Percentiles rank a stretch among this genome's conserved stretches.
phyloP scores from a whole-genome alignment of 2,113 vertebrate genomes.

The Budorcas taxicolor region DNA sequence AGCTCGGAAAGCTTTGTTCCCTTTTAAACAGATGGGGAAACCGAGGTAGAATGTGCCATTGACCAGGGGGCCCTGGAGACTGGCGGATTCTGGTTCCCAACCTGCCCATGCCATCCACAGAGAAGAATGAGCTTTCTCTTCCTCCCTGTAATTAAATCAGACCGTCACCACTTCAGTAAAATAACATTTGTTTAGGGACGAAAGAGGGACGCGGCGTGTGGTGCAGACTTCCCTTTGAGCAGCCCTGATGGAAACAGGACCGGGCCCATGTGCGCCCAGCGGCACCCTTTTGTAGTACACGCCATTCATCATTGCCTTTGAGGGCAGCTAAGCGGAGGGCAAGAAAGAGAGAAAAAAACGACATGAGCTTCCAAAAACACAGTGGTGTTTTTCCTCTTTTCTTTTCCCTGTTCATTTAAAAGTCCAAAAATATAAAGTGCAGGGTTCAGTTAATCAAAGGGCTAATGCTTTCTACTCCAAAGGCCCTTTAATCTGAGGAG shows the following conservation, averaged over 20 bases:
- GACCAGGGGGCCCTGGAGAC: not conserved
- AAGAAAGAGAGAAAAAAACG: not conserved
- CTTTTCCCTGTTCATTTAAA: slow-evolving; percentile 34
- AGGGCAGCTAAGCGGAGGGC: not conserved
- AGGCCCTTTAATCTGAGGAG: slow-evolving; percentile 54
- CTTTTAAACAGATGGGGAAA: slow-evolving; percentile 28
- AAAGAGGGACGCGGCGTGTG: not conserved
- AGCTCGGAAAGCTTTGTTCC: not conserved
- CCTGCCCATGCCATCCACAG: not conserved
- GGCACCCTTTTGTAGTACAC: not conserved
- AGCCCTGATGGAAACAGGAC: not conserved
- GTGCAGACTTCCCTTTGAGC: slow-evolving; percentile 15
- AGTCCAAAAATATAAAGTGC: slow-evolving; percentile 41
- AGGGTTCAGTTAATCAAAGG: slow-evolving; percentile 28
- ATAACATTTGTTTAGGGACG: slow-evolving; percentile 48
- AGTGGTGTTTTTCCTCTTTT: slow-evolving; percentile 26
- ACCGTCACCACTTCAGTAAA: not conserved
- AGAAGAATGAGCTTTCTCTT: not conserved
- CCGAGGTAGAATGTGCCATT: not conserved
- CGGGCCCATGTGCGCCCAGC: not conserved
- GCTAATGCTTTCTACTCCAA: slow-evolving; percentile 61
- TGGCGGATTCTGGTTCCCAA: not conserved
- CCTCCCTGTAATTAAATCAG: slow-evolving; percentile 33
- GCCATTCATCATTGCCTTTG: slow-evolving; percentile 30
- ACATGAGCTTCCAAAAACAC: slow-evolving; percentile 43